phyloP scores from a whole-genome alignment of 2,113 vertebrate genomes.

The Pseudolaguvia tuberculata region DNA sequence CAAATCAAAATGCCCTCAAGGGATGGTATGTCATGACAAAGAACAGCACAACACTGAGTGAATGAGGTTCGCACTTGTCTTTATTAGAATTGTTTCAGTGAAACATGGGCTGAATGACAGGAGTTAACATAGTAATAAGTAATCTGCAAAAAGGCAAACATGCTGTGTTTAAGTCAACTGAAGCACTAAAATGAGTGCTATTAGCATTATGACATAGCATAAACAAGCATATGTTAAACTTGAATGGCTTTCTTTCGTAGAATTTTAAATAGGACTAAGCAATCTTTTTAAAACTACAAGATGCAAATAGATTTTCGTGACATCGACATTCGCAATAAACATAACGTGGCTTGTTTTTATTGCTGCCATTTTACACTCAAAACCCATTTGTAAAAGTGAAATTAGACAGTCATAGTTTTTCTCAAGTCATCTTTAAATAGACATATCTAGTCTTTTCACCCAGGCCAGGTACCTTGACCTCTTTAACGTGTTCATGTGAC shows the following conservation, averaged over 20 bases:
- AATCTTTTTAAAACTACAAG: constrained; percentile 17
- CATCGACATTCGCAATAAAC: no score
- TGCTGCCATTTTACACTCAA: constrained; percentile 4
- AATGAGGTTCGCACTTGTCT: constrained; percentile 21
- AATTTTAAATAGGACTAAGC: constrained; percentile 13
- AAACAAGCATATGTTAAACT: constrained; percentile 32
- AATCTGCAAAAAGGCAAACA: constrained; percentile 22
- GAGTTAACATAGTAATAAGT: constrained; percentile 25
- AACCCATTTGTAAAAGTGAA: constrained; percentile 50
- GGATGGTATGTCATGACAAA: background rate
- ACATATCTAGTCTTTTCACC: constrained; percentile 38
- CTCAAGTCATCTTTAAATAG: constrained; percentile 45
- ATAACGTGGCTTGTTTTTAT: constrained; percentile 20
- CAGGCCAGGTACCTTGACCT: constrained; percentile 49
- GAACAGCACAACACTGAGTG: background rate
- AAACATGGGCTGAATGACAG: constrained; percentile 19
- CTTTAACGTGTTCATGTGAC: constrained; percentile 34
- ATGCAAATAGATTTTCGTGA: no score
- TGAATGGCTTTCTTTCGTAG: constrained; percentile 10
- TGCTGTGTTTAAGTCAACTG: constrained; percentile 34
- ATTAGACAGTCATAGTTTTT: constrained; percentile 38
- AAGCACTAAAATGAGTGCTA: constrained; percentile 26
- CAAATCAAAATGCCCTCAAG: background rate
- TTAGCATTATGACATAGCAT: constrained; percentile 21
- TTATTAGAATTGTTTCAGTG: constrained; percentile 21